Base-by-base conservation (phyloP, 2,797 vertebrate species). In the Tangara arthus region DNA sequence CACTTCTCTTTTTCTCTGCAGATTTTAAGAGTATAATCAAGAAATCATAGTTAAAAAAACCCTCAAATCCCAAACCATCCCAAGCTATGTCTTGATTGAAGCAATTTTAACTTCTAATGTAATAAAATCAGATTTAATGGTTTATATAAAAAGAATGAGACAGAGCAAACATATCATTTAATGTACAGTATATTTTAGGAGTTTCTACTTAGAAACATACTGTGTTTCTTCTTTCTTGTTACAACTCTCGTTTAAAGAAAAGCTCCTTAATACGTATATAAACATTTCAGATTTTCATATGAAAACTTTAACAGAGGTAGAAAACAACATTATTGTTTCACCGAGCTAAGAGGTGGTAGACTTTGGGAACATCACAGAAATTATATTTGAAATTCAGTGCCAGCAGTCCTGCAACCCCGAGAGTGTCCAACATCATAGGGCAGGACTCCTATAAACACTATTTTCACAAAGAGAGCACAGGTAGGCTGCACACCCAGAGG, bases 21-120 rank as follows among this genome's bases (percentile, higher is more conserved):
- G 42, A 89, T 91, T 80, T 92, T 87, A 87, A 75, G 46, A 34
- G 12, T 83, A 55, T 78, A 94, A 92, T 93, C 46, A 83, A 89
- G 91, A 86, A 53, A 76, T 28, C 59, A 27, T 47, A 65, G 76
- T 46, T 90, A 72, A 18, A 81, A 82, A 81, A 73, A 8, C 0
- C 1, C 3, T 75, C 18, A 81, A 66, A 94, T 71, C 82, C 42
- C 66, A 93, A 88, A 86, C n/a, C 55, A 90, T 76, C 34, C 34
- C 77, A 79, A 90, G 28, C 42, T 79, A 65, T 47, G 11, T 59
- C 85, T 84, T 76, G 55, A 93, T n/a, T 93, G 55, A 84, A 89
- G 77, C 26, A 90, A 76, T 90, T 93, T 94, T 66, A 95, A 72
- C 55, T 15, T 50, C 69, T 34, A 89, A 56, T 22, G n/a, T 37